Conservation (phyloP, 2,888 invertebrate species). For the Odontocerum albicorne region DNA sequence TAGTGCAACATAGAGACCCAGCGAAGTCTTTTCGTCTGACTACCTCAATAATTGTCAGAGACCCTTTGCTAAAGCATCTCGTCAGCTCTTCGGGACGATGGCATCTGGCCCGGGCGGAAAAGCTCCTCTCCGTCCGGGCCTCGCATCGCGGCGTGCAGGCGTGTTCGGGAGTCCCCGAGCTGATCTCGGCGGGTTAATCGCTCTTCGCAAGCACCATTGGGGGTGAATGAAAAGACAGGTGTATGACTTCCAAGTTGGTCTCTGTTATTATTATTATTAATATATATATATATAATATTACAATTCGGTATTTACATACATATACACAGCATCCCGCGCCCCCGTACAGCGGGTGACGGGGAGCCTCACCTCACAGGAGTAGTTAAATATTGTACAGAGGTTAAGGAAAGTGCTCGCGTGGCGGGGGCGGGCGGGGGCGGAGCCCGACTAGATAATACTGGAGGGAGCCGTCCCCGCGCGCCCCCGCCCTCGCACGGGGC, state of each 20-base stretch:
- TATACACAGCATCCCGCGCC: slow-evolving; percentile 26
- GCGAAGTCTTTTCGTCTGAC: too few species aligned
- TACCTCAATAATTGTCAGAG: too few species aligned
- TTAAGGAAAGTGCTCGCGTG: slow-evolving; percentile 7
- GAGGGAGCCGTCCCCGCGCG: slow-evolving; percentile 45
- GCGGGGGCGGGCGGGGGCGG: slow-evolving; percentile 39
- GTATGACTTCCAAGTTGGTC: slow-evolving; percentile 35
- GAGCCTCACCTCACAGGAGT: neutral
- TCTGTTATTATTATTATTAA: slow-evolving; percentile 36
- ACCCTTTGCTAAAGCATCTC: too few species aligned
- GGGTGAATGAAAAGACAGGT: slow-evolving; percentile 26
- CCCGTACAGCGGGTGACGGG: slow-evolving; percentile 8
- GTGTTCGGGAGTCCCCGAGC: too few species aligned
- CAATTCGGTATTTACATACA: slow-evolving; percentile 33
- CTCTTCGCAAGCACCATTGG: too few species aligned
- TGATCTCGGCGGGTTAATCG: too few species aligned
- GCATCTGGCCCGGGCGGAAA: too few species aligned
- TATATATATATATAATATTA: slow-evolving; percentile 26
- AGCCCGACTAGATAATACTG: slow-evolving; percentile 72
- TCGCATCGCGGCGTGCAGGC: neutral
- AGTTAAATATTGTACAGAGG: slow-evolving; percentile 15
- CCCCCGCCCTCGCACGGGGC: slow-evolving; percentile 21
- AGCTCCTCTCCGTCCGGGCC: neutral
- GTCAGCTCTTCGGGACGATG: too few species aligned
- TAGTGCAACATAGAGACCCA: too few species aligned